phyloP scores from a whole-genome alignment of 2,113 vertebrate species.

The Cyanoramphus novaezelandiae region DNA sequence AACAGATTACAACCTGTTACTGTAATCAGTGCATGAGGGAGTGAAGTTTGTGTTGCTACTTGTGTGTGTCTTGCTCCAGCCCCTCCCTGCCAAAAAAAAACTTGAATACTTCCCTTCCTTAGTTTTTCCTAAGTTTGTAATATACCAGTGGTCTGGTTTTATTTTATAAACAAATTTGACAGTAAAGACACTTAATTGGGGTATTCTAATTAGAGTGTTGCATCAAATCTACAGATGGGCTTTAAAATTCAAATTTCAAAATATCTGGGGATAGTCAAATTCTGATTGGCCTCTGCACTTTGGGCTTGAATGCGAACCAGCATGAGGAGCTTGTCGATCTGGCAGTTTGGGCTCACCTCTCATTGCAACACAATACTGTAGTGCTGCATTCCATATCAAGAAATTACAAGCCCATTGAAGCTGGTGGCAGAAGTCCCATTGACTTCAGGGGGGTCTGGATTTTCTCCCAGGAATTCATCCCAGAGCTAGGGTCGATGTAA shows the following conservation, averaged over 20 bases:
- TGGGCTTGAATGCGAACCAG: background rate
- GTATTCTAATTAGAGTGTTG: background rate
- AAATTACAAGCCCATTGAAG: background rate
- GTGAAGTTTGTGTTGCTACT: background rate
- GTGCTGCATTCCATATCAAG: background rate
- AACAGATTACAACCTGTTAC: background rate
- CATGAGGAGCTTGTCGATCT: background rate
- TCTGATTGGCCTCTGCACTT: background rate
- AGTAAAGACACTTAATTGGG: background rate
- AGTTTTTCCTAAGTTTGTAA: background rate
- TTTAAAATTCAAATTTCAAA: background rate
- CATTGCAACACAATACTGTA: background rate
- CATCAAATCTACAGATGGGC: background rate
- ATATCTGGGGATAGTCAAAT: background rate
- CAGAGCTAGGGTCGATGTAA: background rate
- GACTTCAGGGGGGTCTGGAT: background rate
- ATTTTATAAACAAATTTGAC: background rate
- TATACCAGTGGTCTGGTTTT: background rate
- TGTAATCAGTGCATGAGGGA: rapidly evolving
- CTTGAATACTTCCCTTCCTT: background rate
- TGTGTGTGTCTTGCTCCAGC: background rate
- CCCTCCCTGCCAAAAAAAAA: background rate
- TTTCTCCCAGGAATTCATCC: background rate
- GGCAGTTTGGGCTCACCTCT: background rate
- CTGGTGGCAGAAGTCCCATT: background rate